Percentiles rank a stretch among this genome's conserved stretches.
phyloP scores from a whole-genome alignment of 2,797 vertebrate species.

The Phylloscopus collybita region DNA sequence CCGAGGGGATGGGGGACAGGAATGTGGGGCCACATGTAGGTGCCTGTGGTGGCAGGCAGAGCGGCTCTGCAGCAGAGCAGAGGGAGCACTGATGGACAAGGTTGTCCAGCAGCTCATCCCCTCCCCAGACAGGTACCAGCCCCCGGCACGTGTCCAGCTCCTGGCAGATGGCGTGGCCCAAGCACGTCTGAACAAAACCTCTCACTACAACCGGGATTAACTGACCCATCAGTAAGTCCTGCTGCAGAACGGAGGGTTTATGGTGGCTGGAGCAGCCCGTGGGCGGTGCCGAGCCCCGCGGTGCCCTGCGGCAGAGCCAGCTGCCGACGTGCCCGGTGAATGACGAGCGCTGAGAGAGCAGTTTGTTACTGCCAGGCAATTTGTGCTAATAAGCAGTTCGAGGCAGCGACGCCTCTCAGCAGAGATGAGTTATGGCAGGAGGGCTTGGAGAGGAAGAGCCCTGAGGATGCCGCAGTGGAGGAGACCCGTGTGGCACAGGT shows the following conservation, averaged over 20 bases:
- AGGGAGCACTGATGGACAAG: neutral
- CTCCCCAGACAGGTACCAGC: neutral
- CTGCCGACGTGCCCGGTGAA: neutral
- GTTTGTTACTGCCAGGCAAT: slow-evolving; percentile 30
- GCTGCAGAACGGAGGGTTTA: fast-evolving
- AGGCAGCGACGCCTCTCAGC: slow-evolving; percentile 17
- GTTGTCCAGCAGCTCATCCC: neutral
- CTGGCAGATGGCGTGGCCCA: fast-evolving
- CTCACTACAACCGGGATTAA: neutral
- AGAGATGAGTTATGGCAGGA: slow-evolving; percentile 33
- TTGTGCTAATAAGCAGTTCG: slow-evolving; percentile 25
- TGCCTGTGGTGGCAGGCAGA: neutral
- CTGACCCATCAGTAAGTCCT: neutral
- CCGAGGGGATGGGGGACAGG: neutral
- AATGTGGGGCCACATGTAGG: fast-evolving
- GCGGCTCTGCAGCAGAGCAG: fast-evolving
- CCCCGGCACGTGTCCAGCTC: fast-evolving
- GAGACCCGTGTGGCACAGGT: fast-evolving
- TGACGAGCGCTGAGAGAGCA: neutral
- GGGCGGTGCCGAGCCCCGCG: fast-evolving
- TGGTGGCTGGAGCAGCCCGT: fast-evolving
- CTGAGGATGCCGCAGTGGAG: neutral
- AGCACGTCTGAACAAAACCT: neutral
- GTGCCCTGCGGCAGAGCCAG: neutral
- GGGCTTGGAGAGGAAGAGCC: neutral